These are phyloP conservation scores for Pardosa pseudoannulata DNA, from an alignment of 2,888 invertebrate genomes.

Conservation along the genomic window DNA sequence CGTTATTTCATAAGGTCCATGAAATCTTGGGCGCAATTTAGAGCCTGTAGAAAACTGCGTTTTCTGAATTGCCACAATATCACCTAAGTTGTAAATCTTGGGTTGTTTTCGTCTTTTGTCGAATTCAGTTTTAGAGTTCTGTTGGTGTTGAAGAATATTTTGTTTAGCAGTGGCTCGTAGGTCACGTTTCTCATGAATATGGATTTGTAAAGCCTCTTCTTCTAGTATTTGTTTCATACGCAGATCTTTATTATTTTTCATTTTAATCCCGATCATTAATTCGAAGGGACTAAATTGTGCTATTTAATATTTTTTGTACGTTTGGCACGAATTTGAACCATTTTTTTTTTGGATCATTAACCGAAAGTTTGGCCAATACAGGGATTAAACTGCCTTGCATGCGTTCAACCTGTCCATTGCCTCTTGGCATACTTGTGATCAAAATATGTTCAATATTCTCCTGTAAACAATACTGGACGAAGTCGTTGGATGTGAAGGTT, in stretches of 20 bases:
- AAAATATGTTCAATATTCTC: not conserved
- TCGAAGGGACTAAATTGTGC: not conserved
- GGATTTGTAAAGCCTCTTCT: no score
- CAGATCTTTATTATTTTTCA: no score
- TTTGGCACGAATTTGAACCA: not conserved
- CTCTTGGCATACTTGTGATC: not conserved
- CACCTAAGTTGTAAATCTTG: no score
- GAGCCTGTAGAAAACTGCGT: no score
- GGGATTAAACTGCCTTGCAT: not conserved
- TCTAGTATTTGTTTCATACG: no score
- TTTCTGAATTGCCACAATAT: no score
- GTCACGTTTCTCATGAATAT: no score
- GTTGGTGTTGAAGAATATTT: no score
- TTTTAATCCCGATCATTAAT: no score
- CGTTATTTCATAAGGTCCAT: not conserved
- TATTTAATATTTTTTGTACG: not conserved
- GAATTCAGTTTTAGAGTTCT: no score
- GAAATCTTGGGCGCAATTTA: not conserved
- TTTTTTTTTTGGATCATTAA: not conserved
- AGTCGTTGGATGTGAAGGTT: not conserved
- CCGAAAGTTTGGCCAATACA: not conserved
- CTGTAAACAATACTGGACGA: not conserved
- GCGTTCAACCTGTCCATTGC: not conserved
- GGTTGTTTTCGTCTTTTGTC: not conserved
- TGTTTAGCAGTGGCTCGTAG: no score